Conservation (phyloP, 1,140 invertebrate genomes). For the Neotoxoptera formosana region DNA sequence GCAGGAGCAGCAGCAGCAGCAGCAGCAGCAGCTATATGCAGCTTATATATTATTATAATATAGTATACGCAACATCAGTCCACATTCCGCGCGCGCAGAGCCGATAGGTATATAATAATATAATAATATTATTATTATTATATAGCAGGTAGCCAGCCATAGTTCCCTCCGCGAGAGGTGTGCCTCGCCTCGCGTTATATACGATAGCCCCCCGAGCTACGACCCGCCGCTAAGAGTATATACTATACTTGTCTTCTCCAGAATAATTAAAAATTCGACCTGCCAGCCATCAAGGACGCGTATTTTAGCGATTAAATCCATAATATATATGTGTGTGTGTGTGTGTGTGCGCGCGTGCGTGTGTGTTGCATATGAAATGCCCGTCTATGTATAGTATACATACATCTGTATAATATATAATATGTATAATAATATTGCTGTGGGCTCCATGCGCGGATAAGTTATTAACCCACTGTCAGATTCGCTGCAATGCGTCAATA, state of each 20-base stretch:
- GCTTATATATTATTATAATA: not conserved
- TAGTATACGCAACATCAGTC: not conserved
- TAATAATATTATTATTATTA: slow-evolving; percentile 32
- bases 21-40: not conserved
- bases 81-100: not conserved
- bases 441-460: not conserved
- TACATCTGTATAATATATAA: not conserved
- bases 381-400: not conserved
- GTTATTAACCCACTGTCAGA: slow-evolving; percentile 35
- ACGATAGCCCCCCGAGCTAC: slow-evolving; percentile 37
- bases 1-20: not conserved
- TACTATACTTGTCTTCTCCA: slow-evolving; percentile 31
- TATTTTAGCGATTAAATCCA: slow-evolving; percentile 52
- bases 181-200: slow-evolving; percentile 14
- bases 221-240: not conserved
- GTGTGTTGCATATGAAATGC: not conserved
- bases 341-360: not conserved
- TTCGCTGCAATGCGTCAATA: not conserved
- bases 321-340: not conserved
- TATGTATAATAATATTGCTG: not conserved
- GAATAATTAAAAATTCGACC: slow-evolving; percentile 55
- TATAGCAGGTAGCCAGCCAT: slow-evolving; percentile 35
- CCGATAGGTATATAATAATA: slow-evolving; percentile 26
- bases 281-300: slow-evolving; percentile 47
- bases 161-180: slow-evolving; percentile 38